Evolutionary conservation across 2,888 invertebrate genomes (phyloP), one percentile per base, ranked within the genome.

Genomic region (Drosophila neotestacea): DNA sequence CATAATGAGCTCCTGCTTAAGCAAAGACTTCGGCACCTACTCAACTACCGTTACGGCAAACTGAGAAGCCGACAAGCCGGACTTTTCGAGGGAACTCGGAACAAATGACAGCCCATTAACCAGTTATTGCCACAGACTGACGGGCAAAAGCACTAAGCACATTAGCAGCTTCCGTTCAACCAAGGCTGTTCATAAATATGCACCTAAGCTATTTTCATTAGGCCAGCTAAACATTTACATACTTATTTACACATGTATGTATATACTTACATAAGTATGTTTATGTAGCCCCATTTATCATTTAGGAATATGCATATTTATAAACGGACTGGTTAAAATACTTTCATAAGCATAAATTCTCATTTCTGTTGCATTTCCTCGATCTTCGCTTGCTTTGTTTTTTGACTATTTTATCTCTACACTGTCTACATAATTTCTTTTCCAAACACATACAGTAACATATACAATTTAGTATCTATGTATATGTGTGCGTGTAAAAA

Each of bases 301-400:
- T 28, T 10, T 56, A 55, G 69, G 69, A 61, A 69, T 67, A 68
- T 71, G 69, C 69, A 79, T 77, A 79, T 78, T 69, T 61, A 65
- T 65, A 72, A 69, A 56, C 51, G 70, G 51, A 52, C 61, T 62
- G 71, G 67, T 71, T 63, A 77, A 73, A 83, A 76, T 81, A 82
- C 79, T 85, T 73, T 76, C 72, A 83, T 81, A 79, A 69, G 69
- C 79, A 89, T 89, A 89, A 83, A 87, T 89, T 86, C 66, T 85
- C 89, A 86, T 89, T 83, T 85, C 70, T 85, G 83, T 79, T 86
- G 83, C 85, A 83, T 79, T 87, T 86, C 73, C 88, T 89, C 74
- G 85, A 85, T 85, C 85, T 73, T 63, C 59, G 28, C 73, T 55
- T 55, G 48, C 58, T 61, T 76, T 79, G 48, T 50, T 55, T 74